These are phyloP conservation scores for Brachionus rubens DNA, from an alignment of 1,140 invertebrate genomes.

Conservation along the genomic window DNA sequence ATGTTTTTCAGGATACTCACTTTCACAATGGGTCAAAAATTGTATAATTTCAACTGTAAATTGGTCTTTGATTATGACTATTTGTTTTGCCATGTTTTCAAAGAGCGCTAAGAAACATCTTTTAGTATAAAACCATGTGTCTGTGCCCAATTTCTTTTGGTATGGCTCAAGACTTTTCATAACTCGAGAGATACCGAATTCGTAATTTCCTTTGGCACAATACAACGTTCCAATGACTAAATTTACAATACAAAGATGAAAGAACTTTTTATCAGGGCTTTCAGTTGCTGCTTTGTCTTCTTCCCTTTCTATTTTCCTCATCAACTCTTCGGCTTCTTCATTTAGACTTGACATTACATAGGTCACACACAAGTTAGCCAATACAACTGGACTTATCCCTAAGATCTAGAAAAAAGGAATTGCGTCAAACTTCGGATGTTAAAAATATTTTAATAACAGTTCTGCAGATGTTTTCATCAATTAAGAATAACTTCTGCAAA, in stretches of 20 bases:
- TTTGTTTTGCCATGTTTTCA: slow-evolving; percentile 72
- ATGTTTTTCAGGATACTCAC: too few species aligned
- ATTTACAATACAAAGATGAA: slow-evolving; percentile 97
- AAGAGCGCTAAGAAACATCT: slow-evolving; percentile 86
- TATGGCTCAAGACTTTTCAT: slow-evolving; percentile 94
- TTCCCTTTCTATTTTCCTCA: slow-evolving; percentile 97
- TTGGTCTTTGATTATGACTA: slow-evolving; percentile 6
- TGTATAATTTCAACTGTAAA: slow-evolving; percentile 9
- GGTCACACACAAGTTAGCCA: slow-evolving; percentile 96
- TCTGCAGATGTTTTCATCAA: too few species aligned
- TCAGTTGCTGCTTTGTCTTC: slow-evolving; percentile 83
- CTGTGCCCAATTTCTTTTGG: slow-evolving; percentile 87
- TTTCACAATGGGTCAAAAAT: slow-evolving; percentile 33
- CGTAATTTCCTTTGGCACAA: slow-evolving; percentile 97
- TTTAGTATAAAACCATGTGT: slow-evolving; percentile 96
- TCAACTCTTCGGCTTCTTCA: slow-evolving; percentile 96
- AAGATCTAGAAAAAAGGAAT: slow-evolving; percentile 59
- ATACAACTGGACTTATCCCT: slow-evolving; percentile 87
- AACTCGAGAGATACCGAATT: slow-evolving; percentile 95
- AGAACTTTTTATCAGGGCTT: slow-evolving; percentile 88
- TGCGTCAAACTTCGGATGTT: too few species aligned
- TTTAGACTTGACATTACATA: slow-evolving; percentile 99
- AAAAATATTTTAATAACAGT: too few species aligned
- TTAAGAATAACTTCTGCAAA: too few species aligned
- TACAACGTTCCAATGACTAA: slow-evolving; percentile 96